These are phyloP conservation scores for Hypothenemus hampei DNA, from an alignment of 1,140 invertebrate species.

Conservation along the genomic window DNA sequence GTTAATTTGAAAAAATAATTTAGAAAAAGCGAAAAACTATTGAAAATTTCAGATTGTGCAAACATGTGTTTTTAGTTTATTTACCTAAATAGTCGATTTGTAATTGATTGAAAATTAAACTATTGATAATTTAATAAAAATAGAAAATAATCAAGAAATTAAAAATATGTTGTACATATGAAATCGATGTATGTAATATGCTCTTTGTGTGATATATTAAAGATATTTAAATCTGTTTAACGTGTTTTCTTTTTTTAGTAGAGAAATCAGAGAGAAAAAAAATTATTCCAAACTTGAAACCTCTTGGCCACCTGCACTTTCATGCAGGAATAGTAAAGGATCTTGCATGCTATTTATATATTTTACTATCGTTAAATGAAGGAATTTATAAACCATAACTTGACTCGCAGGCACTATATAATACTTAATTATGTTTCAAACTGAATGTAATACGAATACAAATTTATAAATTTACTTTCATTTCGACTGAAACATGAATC, in stretches of 20 bases:
- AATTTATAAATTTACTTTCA: slow-evolving; percentile 17
- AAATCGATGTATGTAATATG: slow-evolving; percentile 47
- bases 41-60: too few species aligned
- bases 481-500: slow-evolving; percentile 14
- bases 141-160: slow-evolving; percentile 26
- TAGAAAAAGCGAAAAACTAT: too few species aligned
- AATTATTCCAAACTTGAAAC: too few species aligned
- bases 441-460: slow-evolving; percentile 18
- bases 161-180: slow-evolving; percentile 27
- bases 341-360: too few species aligned
- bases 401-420: slow-evolving; percentile 15
- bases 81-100: too few species aligned
- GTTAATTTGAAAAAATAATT: too few species aligned
- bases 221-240: slow-evolving; percentile 39
- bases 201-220: slow-evolving; percentile 48
- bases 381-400: slow-evolving; percentile 17
- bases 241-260: slow-evolving; percentile 5
- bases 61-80: too few species aligned
- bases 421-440: slow-evolving; percentile 15
- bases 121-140: slow-evolving; percentile 22
- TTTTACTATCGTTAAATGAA: slow-evolving; percentile 13
- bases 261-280: too few species aligned
- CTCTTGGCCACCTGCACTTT: too few species aligned
- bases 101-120: slow-evolving; percentile 19
- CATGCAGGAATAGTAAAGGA: too few species aligned